phyloP scores from a whole-genome alignment of 2,113 vertebrate genomes.

The Numida meleagris region DNA sequence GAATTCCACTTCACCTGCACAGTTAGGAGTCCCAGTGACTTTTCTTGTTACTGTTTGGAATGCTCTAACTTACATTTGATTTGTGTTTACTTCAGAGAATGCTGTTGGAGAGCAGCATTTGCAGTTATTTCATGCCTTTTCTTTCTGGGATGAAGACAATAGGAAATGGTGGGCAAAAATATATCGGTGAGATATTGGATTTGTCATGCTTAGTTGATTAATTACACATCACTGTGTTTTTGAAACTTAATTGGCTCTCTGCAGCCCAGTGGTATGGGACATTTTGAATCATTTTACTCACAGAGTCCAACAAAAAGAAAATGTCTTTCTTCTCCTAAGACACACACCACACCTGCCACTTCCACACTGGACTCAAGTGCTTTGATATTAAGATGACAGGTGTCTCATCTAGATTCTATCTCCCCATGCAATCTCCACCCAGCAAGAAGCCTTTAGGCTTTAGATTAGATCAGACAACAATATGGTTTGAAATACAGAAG shows the following conservation, averaged over 20 bases:
- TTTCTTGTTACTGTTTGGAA: background rate
- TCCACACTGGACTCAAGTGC: background rate
- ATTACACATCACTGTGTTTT: background rate
- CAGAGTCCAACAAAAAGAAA: background rate
- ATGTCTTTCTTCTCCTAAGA: background rate
- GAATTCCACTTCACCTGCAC: background rate
- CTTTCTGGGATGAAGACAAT: background rate
- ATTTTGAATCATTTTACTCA: background rate
- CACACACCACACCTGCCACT: background rate
- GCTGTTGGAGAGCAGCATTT: background rate
- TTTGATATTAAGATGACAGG: conserved; percentile 5
- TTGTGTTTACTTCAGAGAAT: background rate
- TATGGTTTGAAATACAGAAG: background rate
- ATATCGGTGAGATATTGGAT: background rate
- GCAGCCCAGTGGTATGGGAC: background rate
- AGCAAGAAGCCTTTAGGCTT: background rate
- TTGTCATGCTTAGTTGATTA: rapidly evolving
- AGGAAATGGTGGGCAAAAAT: background rate
- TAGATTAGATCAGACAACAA: background rate
- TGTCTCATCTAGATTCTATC: background rate
- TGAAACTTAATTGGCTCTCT: background rate
- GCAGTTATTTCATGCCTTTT: background rate
- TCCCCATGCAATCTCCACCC: conserved; percentile 42
- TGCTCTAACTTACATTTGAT: background rate
- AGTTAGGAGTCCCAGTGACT: background rate